Conservation (phyloP, 2,113 vertebrate species). For the Talpa occidentalis region DNA sequence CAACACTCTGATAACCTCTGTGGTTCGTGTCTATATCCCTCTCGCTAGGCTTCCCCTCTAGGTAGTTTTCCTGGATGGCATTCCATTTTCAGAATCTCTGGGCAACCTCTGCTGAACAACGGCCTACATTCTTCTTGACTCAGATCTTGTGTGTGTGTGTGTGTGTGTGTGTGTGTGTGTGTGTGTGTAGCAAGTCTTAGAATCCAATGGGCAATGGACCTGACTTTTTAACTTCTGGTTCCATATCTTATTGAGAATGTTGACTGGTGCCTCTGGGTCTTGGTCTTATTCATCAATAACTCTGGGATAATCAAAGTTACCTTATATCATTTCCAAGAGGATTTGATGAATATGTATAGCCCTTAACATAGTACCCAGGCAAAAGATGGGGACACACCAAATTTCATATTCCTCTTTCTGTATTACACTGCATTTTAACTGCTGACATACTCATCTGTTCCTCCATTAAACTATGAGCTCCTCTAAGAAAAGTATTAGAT, state of each 20-base stretch:
- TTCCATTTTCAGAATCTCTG: neutral
- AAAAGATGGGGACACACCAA: neutral
- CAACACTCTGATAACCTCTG: neutral
- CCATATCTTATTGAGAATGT: neutral
- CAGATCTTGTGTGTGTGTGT: neutral
- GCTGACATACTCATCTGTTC: neutral
- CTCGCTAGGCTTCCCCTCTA: neutral
- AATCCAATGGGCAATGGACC: neutral
- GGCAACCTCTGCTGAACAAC: neutral
- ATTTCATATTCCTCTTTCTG: neutral
- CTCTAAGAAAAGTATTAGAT: neutral
- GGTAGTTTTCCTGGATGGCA: neutral
- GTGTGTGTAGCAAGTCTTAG: neutral
- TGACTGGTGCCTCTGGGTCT: neutral
- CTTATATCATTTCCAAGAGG: neutral
- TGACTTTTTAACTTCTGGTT: neutral
- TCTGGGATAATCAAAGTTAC: neutral
- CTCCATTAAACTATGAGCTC: neutral
- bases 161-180: neutral
- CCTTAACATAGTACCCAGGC: neutral
- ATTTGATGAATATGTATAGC: neutral
- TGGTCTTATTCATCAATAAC: neutral
- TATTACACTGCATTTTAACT: neutral
- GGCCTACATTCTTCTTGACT: neutral
- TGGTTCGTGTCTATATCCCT: neutral